These are phyloP conservation scores for Nymphalis c-album DNA, from an alignment of 2,888 invertebrate genomes.

Conservation along the genomic window DNA sequence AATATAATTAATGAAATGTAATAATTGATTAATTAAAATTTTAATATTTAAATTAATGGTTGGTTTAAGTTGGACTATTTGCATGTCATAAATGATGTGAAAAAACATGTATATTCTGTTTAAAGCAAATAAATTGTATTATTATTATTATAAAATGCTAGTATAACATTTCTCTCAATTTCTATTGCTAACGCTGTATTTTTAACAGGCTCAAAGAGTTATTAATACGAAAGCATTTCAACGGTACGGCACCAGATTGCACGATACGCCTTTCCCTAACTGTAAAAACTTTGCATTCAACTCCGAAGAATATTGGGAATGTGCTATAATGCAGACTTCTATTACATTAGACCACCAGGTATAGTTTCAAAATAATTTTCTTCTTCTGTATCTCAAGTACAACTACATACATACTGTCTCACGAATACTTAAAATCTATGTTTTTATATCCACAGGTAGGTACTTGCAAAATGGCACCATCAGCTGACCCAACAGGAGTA, in stretches of 20 bases:
- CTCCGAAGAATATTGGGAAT: conserved; percentile 87
- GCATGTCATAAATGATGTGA: too few species aligned
- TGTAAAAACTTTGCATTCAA: conserved; percentile 83
- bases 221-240: conserved; percentile 66
- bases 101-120: too few species aligned
- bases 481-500: conserved; percentile 82
- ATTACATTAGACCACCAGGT: conserved; percentile 87
- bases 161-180: neutral
- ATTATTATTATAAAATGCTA: too few species aligned
- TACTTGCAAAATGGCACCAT: conserved; percentile 87
- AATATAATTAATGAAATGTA: too few species aligned
- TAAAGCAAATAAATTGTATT: too few species aligned
- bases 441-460: conserved; percentile 71
- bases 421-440: too few species aligned
- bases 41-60: too few species aligned
- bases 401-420: too few species aligned
- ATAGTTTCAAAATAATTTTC: conserved; percentile 18
- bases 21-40: too few species aligned
- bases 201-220: conserved; percentile 60
- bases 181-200: conserved; percentile 22
- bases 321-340: conserved; percentile 85
- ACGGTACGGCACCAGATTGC: conserved; percentile 61
- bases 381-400: too few species aligned
- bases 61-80: too few species aligned
- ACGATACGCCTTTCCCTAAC: conserved; percentile 83